Evolutionary conservation across 2,797 vertebrate genomes (phyloP).

Genomic region (Catostomus latipinnis): DNA sequence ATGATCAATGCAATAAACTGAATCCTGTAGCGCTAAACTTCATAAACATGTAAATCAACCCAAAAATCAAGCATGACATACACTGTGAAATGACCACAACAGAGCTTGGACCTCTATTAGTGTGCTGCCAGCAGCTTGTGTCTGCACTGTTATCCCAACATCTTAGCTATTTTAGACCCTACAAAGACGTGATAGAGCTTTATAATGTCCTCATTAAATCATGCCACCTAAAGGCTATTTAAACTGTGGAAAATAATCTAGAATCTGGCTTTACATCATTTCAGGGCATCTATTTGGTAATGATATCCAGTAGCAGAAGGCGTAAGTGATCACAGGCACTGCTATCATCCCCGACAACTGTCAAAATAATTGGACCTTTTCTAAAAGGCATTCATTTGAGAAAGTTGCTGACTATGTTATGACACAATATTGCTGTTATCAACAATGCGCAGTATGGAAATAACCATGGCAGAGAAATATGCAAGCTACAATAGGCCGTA

Average conservation of each 20-base stretch:
- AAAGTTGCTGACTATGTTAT: slow-evolving; percentile 39
- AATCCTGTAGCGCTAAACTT: slow-evolving; percentile 67
- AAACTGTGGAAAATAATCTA: slow-evolving; percentile 61
- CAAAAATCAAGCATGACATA: slow-evolving; percentile 72
- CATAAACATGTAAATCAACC: slow-evolving; percentile 68
- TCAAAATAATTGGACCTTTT: slow-evolving; percentile 34
- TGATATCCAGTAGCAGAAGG: slow-evolving; percentile 63
- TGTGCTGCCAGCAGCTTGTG: slow-evolving; percentile 71
- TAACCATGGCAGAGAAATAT: slow-evolving; percentile 40
- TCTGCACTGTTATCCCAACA: slow-evolving; percentile 76
- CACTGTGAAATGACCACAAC: slow-evolving; percentile 73
- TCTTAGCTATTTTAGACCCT: slow-evolving; percentile 78
- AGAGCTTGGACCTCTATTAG: slow-evolving; percentile 68
- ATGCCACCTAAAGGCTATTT: slow-evolving; percentile 72
- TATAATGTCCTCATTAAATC: slow-evolving; percentile 82
- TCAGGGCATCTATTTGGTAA: slow-evolving; percentile 68
- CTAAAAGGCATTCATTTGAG: slow-evolving; percentile 19
- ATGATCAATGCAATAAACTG: slow-evolving; percentile 68
- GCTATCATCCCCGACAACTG: slow-evolving; percentile 56
- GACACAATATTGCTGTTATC: slow-evolving; percentile 36
- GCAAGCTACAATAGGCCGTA: slow-evolving; percentile 16
- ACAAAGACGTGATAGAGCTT: slow-evolving; percentile 76
- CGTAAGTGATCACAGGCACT: slow-evolving; percentile 52
- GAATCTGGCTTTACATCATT: slow-evolving; percentile 67
- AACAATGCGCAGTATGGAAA: slow-evolving; percentile 29